phyloP scores from a whole-genome alignment of 2,113 vertebrate species.

The Nothocercus nigrocapillus region DNA sequence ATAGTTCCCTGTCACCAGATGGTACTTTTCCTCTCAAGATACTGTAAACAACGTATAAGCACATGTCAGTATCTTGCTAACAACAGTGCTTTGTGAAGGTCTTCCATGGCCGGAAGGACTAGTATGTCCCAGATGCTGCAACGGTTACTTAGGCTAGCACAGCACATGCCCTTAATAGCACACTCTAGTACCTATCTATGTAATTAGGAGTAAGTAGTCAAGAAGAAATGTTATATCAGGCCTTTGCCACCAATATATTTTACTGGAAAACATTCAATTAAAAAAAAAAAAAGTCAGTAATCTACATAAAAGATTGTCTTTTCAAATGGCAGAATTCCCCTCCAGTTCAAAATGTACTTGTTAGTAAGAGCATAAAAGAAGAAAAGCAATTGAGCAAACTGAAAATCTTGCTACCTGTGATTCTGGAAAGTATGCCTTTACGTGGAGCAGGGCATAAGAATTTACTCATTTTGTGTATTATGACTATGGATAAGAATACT shows the following conservation, averaged over 20 bases:
- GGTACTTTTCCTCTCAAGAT: neutral
- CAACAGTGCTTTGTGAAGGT: neutral
- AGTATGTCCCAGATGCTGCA: slow-evolving; percentile 40
- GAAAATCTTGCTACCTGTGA: slow-evolving; percentile 28
- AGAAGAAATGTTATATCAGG: slow-evolving; percentile 49
- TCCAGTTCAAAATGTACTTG: slow-evolving; percentile 22
- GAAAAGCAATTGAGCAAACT: slow-evolving; percentile 41
- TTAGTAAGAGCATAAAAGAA: neutral
- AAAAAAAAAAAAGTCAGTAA: neutral
- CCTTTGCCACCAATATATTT: neutral
- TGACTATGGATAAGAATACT: slow-evolving; percentile 65
- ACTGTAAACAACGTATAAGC: neutral
- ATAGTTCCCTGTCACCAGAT: neutral
- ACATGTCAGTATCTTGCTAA: slow-evolving; percentile 25
- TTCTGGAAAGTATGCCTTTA: slow-evolving; percentile 37
- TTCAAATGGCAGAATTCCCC: slow-evolving; percentile 17
- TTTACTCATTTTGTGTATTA: slow-evolving; percentile 16
- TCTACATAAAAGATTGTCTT: slow-evolving; percentile 5
- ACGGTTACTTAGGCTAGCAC: slow-evolving; percentile 3
- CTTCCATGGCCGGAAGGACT: slow-evolving; percentile 44
- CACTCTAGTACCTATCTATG: slow-evolving; percentile 12
- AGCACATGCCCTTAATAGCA: slow-evolving; percentile 23
- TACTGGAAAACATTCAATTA: slow-evolving; percentile 22
- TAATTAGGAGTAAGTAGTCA: slow-evolving; percentile 43
- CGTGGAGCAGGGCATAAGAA: slow-evolving; percentile 30